Percentiles rank a stretch among this genome's conserved stretches.
Conservation (phyloP, 1,140 invertebrate species). For the Neodiprion virginianus region DNA sequence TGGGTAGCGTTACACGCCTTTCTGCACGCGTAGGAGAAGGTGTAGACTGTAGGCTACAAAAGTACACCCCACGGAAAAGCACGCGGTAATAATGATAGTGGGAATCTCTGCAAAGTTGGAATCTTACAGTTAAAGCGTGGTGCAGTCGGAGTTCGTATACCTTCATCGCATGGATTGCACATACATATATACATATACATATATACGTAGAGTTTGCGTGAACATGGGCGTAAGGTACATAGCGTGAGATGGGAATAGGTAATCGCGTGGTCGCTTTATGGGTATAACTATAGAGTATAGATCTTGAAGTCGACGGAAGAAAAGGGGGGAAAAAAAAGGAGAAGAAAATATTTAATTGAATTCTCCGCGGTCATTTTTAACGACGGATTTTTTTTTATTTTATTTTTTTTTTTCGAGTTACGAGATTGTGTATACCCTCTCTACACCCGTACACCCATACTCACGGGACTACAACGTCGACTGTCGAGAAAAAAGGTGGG, state of each 20-base stretch:
- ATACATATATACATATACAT: no score
- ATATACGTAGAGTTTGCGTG: no score
- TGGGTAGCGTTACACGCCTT: no score
- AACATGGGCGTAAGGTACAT: background rate
- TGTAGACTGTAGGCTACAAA: no score
- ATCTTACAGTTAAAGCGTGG: background rate
- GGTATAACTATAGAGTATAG: background rate
- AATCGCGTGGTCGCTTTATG: conserved; percentile 1
- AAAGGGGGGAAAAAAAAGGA: background rate
- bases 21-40: no score
- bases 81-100: background rate
- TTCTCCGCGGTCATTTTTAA: background rate
- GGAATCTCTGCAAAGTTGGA: background rate
- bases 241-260: background rate
- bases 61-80: no score
- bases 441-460: no score
- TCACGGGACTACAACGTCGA: no score
- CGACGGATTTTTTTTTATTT: background rate
- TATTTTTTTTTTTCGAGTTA: background rate
- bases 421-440: no score
- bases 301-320: background rate
- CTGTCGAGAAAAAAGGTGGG: background rate
- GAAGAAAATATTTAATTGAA: conserved; percentile 3
- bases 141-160: no score
- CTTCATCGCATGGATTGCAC: no score